Evolutionary conservation across 2,888 invertebrate genomes (phyloP), one percentile per base, ranked within the genome.

Genomic region (Microdon myrmicae): DNA sequence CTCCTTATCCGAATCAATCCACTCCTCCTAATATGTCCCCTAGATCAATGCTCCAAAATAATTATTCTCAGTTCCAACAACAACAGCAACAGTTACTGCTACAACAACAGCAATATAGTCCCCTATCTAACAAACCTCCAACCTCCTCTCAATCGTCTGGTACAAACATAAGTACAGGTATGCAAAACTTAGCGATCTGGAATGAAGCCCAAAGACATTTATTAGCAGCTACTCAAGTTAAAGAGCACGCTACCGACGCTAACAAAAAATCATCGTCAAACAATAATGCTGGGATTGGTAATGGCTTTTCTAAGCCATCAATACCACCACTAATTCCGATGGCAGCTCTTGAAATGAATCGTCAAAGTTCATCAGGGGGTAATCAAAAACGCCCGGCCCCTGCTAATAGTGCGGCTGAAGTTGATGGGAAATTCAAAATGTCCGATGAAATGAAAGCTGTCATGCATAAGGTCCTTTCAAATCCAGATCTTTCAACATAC

Each of bases 371-470:
- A 19, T 17, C 8, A n/a, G 7, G 22, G 0, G 67, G 55, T 4
- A 43, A 56, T 17, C 2, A 35, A 5, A 66, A 64, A 13, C 54
- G 58, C 37, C 75, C 77, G 1, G 70, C 74, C 2, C 70, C 74
- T 14, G 74, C 76, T 1, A 56, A 66, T 2, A 47, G 47, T 1
- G 59, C 77, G 14, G 74, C 75, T 47, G 77, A 77, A 55, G 75
- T 77, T 19, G 77, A 77, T 49, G 75, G 76, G 67, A 77, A 76
- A 55, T 78, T 74, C 51, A 77, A 77, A 70, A 78, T 77, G 77
- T 75, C 77, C 3, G 77, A 77, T 44, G 77, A 77, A 70, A 77
- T 77, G 77, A 73, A 75, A 17, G 77, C 77, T 6, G 77, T 78
- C n/a, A 77, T 78, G 22, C 77, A 77, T 35, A 78, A 78, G 48